These are phyloP conservation scores for Antheraea assamensis DNA, from an alignment of 2,888 invertebrate genomes.

Conservation along the genomic window DNA sequence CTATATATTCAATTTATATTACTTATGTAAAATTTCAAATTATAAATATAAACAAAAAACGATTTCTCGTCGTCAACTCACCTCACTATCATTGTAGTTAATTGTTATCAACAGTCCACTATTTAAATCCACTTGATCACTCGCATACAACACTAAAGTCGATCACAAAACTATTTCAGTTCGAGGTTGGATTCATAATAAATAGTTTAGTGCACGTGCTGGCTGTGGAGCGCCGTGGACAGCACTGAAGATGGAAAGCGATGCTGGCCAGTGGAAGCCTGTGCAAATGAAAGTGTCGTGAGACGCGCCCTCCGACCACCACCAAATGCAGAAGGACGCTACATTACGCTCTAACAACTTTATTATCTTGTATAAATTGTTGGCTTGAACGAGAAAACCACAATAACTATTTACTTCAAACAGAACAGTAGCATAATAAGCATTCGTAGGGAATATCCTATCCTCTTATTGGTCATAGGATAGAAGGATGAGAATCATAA, in stretches of 20 bases:
- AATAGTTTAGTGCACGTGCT: constrained; percentile 34
- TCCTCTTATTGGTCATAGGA: background rate
- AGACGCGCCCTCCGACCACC: constrained; percentile 33
- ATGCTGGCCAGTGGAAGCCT: constrained; percentile 56
- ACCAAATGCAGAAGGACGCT: constrained; percentile 32
- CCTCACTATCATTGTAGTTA: constrained; percentile 58
- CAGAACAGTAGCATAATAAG: background rate
- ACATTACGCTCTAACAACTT: constrained; percentile 10
- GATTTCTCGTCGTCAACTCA: too few relatives aligned
- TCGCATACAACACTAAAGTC: constrained; percentile 59
- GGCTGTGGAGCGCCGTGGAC: constrained; percentile 52
- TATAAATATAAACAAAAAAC: background rate
- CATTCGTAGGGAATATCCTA: background rate
- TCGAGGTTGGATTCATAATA: constrained; percentile 24
- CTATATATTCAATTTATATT: background rate
- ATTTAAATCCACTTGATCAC: constrained; percentile 57
- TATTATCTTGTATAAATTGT: background rate
- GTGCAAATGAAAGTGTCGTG: constrained; percentile 49
- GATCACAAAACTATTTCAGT: constrained; percentile 49
- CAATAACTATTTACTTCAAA: background rate
- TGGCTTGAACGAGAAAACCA: background rate
- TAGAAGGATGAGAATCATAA: background rate
- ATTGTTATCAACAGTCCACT: constrained; percentile 51
- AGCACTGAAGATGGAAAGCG: constrained; percentile 52
- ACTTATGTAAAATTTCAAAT: background rate